A percentile compares a stretch with the other conserved stretches of the same genome.
These are phyloP conservation scores for Gyps fulvus DNA, from an alignment of 2,113 vertebrate genomes.

Conservation along the genomic window DNA sequence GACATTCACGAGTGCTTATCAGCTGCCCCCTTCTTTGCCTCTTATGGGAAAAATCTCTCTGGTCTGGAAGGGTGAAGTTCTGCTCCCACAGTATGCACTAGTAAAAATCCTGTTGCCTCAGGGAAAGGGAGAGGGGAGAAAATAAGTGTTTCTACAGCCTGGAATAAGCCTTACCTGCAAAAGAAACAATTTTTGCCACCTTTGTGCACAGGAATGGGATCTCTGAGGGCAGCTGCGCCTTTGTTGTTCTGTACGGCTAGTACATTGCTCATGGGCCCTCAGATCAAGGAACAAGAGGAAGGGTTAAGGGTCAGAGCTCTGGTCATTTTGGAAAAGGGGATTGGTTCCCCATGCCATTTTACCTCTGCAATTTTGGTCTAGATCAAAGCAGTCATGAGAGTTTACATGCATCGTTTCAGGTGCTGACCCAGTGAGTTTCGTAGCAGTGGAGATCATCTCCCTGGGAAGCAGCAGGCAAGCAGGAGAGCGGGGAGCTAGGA, in stretches of 20 bases:
- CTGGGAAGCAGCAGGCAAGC: background rate
- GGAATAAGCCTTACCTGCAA: background rate
- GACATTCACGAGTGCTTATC: background rate
- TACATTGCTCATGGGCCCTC: background rate
- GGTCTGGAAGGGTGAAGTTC: background rate
- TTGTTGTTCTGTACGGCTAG: background rate
- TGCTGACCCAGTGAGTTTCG: background rate
- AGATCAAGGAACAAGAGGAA: background rate
- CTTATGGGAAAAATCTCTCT: background rate
- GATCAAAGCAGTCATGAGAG: background rate
- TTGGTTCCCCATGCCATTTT: background rate
- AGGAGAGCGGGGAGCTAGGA: background rate
- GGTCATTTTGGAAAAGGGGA: background rate
- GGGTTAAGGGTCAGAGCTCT: background rate
- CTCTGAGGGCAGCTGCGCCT: background rate
- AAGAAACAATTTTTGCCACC: background rate
- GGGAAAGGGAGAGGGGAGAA: background rate
- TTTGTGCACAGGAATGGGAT: background rate
- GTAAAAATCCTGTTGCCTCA: background rate
- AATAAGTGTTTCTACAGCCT: background rate
- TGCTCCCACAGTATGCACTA: background rate
- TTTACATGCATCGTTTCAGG: background rate
- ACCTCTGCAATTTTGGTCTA: background rate
- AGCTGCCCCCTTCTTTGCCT: background rate
- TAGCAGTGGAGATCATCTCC: background rate